phyloP scores from a whole-genome alignment of 2,113 vertebrate species.

The Cariama cristata region DNA sequence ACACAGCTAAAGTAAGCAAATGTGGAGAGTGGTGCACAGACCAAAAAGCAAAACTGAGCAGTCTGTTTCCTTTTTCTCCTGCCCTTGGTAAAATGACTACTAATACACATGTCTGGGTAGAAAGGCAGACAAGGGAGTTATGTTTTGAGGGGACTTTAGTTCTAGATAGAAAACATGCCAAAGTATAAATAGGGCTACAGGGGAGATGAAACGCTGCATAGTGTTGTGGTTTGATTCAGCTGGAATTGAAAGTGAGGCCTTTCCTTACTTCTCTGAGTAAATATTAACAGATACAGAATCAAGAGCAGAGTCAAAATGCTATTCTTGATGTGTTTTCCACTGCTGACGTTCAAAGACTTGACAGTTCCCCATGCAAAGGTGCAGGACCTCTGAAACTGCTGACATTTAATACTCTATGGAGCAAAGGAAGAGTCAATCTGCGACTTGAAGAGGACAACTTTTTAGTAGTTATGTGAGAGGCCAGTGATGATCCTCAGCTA shows the following conservation, averaged over 20 bases:
- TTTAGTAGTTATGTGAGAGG: background rate
- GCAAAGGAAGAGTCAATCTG: background rate
- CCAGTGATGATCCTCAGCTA: background rate
- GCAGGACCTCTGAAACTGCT: background rate
- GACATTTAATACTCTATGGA: background rate
- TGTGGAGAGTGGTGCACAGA: background rate
- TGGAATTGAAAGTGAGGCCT: background rate
- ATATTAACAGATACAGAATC: background rate
- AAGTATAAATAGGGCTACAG: background rate
- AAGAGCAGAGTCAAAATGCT: background rate
- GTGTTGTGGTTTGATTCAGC: background rate
- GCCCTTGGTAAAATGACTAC: background rate
- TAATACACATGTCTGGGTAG: background rate
- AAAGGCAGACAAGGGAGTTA: background rate
- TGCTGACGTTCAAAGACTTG: background rate
- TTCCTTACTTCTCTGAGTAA: background rate
- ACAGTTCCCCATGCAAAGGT: background rate
- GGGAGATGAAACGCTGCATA: background rate
- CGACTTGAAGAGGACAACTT: background rate
- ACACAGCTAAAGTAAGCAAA: background rate
- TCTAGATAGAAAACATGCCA: background rate
- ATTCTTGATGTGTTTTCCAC: background rate
- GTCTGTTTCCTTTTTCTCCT: background rate
- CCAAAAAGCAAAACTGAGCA: background rate
- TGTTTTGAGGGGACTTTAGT: background rate